These are phyloP conservation scores for Tenthredo amoena DNA, from an alignment of 2,888 invertebrate genomes.

Conservation along the genomic window DNA sequence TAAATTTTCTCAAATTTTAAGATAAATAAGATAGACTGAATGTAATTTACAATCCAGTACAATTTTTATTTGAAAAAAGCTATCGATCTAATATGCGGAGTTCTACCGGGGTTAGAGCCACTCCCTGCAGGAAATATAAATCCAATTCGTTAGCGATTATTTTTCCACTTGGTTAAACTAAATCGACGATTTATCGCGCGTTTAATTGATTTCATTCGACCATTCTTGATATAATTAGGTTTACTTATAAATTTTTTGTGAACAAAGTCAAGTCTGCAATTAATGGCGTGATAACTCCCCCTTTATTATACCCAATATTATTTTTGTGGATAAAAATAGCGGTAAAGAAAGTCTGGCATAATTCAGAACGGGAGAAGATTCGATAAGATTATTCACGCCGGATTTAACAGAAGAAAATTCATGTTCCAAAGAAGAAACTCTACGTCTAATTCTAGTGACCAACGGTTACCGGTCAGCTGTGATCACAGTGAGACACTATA, in stretches of 20 bases:
- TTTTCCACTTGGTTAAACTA: neutral
- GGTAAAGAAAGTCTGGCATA: neutral
- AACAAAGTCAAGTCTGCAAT: neutral
- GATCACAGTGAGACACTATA: neutral
- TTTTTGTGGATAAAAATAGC: slow-evolving; percentile 18
- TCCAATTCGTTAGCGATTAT: neutral
- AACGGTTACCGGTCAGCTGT: neutral
- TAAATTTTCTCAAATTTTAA: neutral
- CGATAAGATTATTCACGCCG: neutral
- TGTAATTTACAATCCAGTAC: neutral
- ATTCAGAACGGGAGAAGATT: neutral
- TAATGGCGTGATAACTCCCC: slow-evolving; percentile 7
- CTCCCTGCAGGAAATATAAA: slow-evolving; percentile 1
- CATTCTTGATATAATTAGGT: neutral
- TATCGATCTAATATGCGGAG: neutral
- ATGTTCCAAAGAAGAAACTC: neutral
- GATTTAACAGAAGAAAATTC: neutral
- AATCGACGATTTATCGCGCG: neutral
- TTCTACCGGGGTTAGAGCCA: neutral
- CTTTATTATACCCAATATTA: neutral
- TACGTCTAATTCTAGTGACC: neutral
- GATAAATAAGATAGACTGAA: neutral
- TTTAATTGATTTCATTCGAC: slow-evolving; percentile 8
- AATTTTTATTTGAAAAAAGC: neutral
- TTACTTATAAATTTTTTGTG: neutral